These are phyloP conservation scores for Clitarchus hookeri DNA, from an alignment of 2,888 invertebrate genomes.

Conservation along the genomic window DNA sequence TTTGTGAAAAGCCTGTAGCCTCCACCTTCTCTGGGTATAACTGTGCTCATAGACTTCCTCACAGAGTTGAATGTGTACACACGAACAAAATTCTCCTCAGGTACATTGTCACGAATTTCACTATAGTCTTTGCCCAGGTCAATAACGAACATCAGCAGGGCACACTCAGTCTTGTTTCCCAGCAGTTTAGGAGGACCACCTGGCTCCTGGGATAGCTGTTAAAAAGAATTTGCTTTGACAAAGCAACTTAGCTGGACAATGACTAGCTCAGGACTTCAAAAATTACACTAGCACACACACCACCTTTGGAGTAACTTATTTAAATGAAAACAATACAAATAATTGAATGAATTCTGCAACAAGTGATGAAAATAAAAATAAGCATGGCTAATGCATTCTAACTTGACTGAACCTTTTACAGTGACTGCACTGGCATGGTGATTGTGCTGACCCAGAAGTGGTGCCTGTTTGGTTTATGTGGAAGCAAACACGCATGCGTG, in stretches of 20 bases:
- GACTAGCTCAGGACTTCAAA: slow-evolving; percentile 41
- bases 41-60: slow-evolving; percentile 69
- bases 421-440: no score
- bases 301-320: neutral
- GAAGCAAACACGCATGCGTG: no score
- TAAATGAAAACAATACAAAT: no score
- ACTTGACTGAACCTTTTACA: no score
- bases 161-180: slow-evolving; percentile 72
- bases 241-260: neutral
- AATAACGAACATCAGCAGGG: slow-evolving; percentile 64
- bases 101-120: slow-evolving; percentile 58
- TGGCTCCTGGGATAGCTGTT: slow-evolving; percentile 49
- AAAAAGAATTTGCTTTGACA: neutral
- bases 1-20: slow-evolving; percentile 64
- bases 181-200: slow-evolving; percentile 61
- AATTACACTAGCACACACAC: neutral
- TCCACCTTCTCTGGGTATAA: slow-evolving; percentile 56
- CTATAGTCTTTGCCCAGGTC: slow-evolving; percentile 62
- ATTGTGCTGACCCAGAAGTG: no score
- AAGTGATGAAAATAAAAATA: no score
- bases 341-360: no score
- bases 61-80: slow-evolving; percentile 68
- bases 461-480: no score
- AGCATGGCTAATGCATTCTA: no score
- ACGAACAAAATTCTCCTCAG: slow-evolving; percentile 60